Evolutionary conservation across 2,113 vertebrate genomes (phyloP).

Genomic region (Sinocyclocheilus maitianheensis): DNA sequence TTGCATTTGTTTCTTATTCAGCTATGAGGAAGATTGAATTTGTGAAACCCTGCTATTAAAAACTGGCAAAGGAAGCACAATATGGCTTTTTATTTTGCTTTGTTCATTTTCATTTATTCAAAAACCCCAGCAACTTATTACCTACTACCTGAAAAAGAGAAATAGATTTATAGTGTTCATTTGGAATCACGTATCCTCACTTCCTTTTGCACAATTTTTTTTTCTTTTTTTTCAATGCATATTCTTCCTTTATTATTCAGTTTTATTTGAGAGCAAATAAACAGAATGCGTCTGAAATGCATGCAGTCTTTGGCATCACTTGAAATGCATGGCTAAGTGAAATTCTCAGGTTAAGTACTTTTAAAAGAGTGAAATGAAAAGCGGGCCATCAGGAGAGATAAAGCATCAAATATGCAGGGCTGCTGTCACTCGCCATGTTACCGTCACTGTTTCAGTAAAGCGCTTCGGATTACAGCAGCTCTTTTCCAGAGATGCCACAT

Average conservation of each 20-base stretch:
- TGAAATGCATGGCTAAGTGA: conserved; percentile 8
- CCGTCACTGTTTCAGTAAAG: conserved; percentile 51
- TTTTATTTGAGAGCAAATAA: background rate
- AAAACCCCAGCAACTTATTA: conserved; percentile 14
- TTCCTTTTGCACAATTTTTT: background rate
- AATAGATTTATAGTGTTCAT: conserved; percentile 17
- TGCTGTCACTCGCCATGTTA: conserved; percentile 44
- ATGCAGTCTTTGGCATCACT: background rate
- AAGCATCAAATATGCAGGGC: conserved; percentile 28
- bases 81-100: conserved; percentile 17
- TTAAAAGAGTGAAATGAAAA: conserved; percentile 3
- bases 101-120: conserved; percentile 36
- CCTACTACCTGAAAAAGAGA: background rate
- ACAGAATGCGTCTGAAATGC: background rate
- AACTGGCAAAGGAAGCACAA: background rate
- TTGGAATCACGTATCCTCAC: background rate
- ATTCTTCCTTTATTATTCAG: background rate
- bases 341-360: conserved; percentile 44
- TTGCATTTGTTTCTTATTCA: conserved; percentile 26
- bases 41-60: conserved; percentile 25
- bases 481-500: conserved; percentile 46
- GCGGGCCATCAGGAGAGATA: conserved; percentile 5
- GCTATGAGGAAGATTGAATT: conserved; percentile 11
- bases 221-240: background rate
- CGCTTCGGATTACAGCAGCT: conserved; percentile 48